Conservation (phyloP, 2,888 invertebrate species). For the Rhimphoctona megacephalus region DNA sequence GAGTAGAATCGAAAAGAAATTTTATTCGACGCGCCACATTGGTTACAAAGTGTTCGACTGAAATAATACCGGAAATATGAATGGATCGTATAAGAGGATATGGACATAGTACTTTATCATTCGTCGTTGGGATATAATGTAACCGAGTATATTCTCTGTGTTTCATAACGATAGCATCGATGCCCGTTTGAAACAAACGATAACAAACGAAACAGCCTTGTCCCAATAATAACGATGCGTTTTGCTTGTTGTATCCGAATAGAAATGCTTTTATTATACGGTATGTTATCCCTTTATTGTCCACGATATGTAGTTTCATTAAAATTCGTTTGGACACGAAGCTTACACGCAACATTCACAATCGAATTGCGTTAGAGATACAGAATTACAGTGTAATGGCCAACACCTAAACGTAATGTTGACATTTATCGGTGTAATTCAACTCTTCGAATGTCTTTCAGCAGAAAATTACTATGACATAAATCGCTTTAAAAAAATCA, state of each 20-base stretch:
- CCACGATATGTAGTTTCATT: conserved; percentile 43
- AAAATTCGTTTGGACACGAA: conserved; percentile 18
- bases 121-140: conserved; percentile 31
- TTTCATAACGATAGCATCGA: conserved; percentile 38
- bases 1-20: neutral
- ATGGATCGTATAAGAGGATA: conserved; percentile 20
- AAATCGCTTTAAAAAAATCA: neutral
- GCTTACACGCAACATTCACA: conserved; percentile 33
- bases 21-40: neutral
- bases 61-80: conserved; percentile 20
- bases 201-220: conserved; percentile 32
- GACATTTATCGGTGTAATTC: conserved; percentile 4
- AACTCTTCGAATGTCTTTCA: neutral
- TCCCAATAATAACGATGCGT: conserved; percentile 30
- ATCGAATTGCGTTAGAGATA: conserved; percentile 18
- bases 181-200: conserved; percentile 34
- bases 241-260: conserved; percentile 35
- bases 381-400: neutral
- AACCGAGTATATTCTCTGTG: neutral
- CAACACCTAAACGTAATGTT: conserved; percentile 11
- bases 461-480: neutral
- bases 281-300: conserved; percentile 42
- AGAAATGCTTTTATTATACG: conserved; percentile 57
- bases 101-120: conserved; percentile 10
- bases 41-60: neutral